Percentiles rank a stretch among this genome's conserved stretches.
Evolutionary conservation across 2,797 vertebrate genomes (phyloP).

Genomic region (Molossus alvarezi): DNA sequence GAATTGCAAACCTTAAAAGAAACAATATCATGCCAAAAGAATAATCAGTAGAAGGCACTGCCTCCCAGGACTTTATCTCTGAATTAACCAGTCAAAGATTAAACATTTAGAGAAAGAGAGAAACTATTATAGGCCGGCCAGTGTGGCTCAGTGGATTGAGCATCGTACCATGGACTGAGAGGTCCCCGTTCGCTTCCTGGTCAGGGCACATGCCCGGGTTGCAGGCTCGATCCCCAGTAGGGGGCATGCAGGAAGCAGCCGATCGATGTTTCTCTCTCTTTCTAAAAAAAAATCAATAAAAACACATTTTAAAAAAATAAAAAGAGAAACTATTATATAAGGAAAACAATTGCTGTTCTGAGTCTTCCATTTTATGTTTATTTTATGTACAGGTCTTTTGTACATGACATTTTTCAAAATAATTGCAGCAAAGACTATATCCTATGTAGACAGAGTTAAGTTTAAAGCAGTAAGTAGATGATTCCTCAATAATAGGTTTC

Average conservation of each 20-base stretch:
- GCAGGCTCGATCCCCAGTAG: too few species aligned
- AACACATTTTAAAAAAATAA: too few species aligned
- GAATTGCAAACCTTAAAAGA: not conserved
- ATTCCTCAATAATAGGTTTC: not conserved
- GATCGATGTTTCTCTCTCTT: too few species aligned
- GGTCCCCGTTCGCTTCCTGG: too few species aligned
- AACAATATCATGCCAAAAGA: conserved; percentile 26
- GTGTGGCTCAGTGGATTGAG: too few species aligned
- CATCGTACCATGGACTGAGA: too few species aligned
- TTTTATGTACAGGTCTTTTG: conserved; percentile 30
- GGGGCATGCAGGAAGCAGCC: too few species aligned
- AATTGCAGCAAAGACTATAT: not conserved
- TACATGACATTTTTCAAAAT: conserved; percentile 16
- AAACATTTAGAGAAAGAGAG: conserved; percentile 31
- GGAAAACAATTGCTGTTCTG: not conserved
- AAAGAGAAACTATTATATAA: not conserved
- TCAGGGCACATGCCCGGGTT: too few species aligned
- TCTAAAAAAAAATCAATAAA: too few species aligned
- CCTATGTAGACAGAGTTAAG: conserved; percentile 2
- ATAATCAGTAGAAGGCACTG: conserved; percentile 72
- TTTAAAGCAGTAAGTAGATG: conserved; percentile 12
- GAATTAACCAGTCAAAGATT: conserved; percentile 58
- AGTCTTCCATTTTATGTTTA: not conserved
- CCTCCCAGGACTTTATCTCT: conserved; percentile 44
- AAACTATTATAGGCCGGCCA: too few species aligned